Conservation (phyloP, 1,140 invertebrate species). For the Brachionus plicatilis region DNA sequence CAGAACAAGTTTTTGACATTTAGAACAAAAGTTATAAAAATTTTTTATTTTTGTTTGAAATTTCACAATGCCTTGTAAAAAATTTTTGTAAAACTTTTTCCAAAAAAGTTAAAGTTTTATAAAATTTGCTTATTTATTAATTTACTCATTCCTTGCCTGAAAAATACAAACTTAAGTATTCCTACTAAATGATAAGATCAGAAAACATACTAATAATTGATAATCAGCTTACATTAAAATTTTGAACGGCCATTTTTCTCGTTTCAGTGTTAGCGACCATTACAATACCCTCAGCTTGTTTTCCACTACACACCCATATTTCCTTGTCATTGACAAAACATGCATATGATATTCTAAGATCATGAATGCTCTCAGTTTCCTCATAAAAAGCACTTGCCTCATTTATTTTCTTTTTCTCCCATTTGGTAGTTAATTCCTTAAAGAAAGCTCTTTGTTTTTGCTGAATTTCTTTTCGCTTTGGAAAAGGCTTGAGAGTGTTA, state of each 20-base stretch:
- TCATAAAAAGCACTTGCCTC: slow-evolving; percentile 49
- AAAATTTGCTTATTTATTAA: too few species aligned
- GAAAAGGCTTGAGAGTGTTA: slow-evolving; percentile 58
- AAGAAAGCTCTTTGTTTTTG: slow-evolving; percentile 51
- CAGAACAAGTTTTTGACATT: too few species aligned
- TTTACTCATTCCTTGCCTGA: too few species aligned
- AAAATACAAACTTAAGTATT: too few species aligned
- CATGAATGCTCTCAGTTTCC: slow-evolving; percentile 44
- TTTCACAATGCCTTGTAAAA: too few species aligned
- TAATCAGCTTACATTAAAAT: slow-evolving; percentile 51
- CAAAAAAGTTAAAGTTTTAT: too few species aligned
- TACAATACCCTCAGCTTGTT: slow-evolving; percentile 51
- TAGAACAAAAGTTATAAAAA: too few species aligned
- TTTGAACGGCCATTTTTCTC: slow-evolving; percentile 54
- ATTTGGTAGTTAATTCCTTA: slow-evolving; percentile 42
- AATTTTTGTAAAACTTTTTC: too few species aligned
- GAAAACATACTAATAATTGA: background rate
- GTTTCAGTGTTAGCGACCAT: slow-evolving; percentile 49
- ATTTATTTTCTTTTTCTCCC: slow-evolving; percentile 48
- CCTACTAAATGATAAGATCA: too few species aligned
- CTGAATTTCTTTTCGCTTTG: slow-evolving; percentile 53
- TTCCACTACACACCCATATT: slow-evolving; percentile 56
- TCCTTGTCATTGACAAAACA: slow-evolving; percentile 47
- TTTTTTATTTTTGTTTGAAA: too few species aligned
- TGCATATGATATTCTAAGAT: slow-evolving; percentile 20